These are phyloP conservation scores for Apoda limacodes DNA, from an alignment of 2,888 invertebrate species.

Conservation along the genomic window DNA sequence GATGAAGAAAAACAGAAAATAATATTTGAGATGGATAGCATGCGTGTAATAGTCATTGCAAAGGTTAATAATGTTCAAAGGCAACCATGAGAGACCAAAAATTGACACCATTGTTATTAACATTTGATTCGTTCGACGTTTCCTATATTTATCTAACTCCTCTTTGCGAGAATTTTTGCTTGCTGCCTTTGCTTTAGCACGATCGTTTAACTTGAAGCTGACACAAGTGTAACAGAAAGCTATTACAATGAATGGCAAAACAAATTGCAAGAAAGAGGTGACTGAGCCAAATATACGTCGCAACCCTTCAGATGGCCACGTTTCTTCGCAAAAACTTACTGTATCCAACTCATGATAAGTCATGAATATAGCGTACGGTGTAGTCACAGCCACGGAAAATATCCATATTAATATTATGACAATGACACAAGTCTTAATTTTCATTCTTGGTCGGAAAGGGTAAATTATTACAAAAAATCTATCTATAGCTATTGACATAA, in stretches of 20 bases:
- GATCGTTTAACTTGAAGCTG: constrained; percentile 85
- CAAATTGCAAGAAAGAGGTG: constrained; percentile 92
- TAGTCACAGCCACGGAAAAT: constrained; percentile 85
- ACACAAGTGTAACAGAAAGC: constrained; percentile 95
- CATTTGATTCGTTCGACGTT: constrained; percentile 95
- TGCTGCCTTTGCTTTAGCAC: constrained; percentile 87
- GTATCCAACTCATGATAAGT: constrained; percentile 64
- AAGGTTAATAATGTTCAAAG: constrained; percentile 90
- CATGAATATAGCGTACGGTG: constrained; percentile 93
- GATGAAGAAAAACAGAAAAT: constrained; percentile 89
- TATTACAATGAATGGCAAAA: constrained; percentile 93
- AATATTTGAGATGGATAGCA: constrained; percentile 82
- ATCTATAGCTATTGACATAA: constrained; percentile 97
- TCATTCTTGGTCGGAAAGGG: constrained; percentile 94
- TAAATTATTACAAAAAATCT: constrained; percentile 97
- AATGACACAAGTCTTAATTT: constrained; percentile 83
- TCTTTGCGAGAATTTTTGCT: constrained; percentile 87
- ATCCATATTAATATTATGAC: constrained; percentile 94
- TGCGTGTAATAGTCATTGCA: constrained; percentile 83
- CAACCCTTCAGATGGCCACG: constrained; percentile 89
- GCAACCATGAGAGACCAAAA: constrained; percentile 96
- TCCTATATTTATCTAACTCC: constrained; percentile 89
- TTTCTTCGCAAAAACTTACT: constrained; percentile 82
- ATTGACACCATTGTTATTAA: constrained; percentile 97
- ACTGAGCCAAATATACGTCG: constrained; percentile 86